Percentiles rank a stretch among this genome's conserved stretches.
Conservation (phyloP, 2,113 vertebrate genomes). For the Progne subis region DNA sequence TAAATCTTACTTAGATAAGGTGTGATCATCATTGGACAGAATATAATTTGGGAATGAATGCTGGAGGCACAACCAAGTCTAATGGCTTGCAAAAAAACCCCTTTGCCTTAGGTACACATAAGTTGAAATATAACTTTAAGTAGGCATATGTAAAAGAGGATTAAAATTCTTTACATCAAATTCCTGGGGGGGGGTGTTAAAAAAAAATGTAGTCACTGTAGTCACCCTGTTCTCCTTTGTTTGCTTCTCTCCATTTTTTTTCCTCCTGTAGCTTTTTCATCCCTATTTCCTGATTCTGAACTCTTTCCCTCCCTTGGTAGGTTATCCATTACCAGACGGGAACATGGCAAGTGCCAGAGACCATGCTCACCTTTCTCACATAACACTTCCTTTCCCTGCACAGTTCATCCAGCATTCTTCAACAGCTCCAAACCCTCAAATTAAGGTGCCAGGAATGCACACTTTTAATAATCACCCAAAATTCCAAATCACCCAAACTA, state of each 20-base stretch:
- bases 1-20: background rate
- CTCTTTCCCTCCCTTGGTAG: background rate
- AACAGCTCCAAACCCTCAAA: background rate
- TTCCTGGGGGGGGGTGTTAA: background rate
- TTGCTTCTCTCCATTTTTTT: background rate
- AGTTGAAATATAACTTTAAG: background rate
- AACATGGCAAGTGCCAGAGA: background rate
- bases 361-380: background rate
- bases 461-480: background rate
- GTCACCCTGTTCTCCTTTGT: background rate
- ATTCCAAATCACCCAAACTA: background rate
- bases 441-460: background rate
- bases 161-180: background rate
- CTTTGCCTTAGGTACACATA: background rate
- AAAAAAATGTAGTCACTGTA: background rate
- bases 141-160: background rate
- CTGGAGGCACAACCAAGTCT: background rate
- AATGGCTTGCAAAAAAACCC: background rate
- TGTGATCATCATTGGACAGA: background rate
- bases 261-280: background rate
- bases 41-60: background rate
- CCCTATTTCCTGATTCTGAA: background rate
- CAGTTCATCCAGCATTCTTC: background rate
- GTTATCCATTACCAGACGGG: background rate
- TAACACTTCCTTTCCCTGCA: background rate